A percentile compares a stretch with the other conserved stretches of the same genome.
Conservation (phyloP, 1,140 invertebrate species). For the Drosophila bocki region DNA sequence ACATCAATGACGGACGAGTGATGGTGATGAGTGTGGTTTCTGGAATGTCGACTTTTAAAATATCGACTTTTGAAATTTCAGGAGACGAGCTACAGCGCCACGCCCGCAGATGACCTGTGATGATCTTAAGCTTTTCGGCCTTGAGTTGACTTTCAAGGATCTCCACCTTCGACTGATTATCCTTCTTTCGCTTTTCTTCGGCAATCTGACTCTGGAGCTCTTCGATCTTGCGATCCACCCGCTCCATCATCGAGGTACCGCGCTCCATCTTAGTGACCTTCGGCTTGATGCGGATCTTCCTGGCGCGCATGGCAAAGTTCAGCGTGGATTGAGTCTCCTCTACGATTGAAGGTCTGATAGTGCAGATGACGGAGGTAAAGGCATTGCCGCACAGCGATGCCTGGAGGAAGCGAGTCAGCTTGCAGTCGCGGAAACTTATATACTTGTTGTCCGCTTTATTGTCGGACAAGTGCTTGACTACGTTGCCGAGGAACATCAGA, state of each 20-base stretch:
- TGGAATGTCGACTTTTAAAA: neutral
- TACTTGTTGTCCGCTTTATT: constrained; percentile 85
- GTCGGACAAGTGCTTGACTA: constrained; percentile 92
- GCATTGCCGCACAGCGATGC: constrained; percentile 94
- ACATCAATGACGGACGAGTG: neutral
- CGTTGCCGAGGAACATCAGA: constrained; percentile 89
- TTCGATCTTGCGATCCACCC: constrained; percentile 85
- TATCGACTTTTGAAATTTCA: too few relatives aligned
- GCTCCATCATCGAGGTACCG: constrained; percentile 88
- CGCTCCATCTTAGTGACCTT: constrained; percentile 90
- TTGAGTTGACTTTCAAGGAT: constrained; percentile 54
- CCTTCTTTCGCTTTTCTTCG: constrained; percentile 79
- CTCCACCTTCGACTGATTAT: constrained; percentile 53
- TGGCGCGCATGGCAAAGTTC: constrained; percentile 89
- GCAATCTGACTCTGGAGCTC: constrained; percentile 84
- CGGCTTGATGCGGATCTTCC: constrained; percentile 90
- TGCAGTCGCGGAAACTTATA: constrained; percentile 93
- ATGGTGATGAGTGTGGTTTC: neutral
- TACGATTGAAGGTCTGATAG: constrained; percentile 89
- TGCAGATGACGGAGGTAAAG: constrained; percentile 94
- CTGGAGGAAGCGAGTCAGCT: constrained; percentile 93
- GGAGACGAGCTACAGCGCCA: neutral
- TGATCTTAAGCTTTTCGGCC: constrained; percentile 53
- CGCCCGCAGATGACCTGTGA: constrained; percentile 39
- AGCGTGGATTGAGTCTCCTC: constrained; percentile 92